Conservation (phyloP, 2,888 invertebrate species). For the Acleris holmiana region DNA sequence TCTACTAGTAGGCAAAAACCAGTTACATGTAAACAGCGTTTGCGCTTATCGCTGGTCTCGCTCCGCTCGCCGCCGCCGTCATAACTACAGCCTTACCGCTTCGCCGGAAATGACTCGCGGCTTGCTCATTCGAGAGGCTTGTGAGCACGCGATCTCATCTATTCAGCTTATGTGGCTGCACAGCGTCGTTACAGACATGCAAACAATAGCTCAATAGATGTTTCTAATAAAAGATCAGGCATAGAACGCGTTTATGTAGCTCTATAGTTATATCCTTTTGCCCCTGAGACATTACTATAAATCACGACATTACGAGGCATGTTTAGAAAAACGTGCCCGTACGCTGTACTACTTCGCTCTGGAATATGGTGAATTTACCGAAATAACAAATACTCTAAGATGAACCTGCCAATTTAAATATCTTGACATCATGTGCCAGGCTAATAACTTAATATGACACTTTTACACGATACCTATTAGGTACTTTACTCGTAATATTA, state of each 20-base stretch:
- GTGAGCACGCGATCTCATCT: slow-evolving; percentile 62
- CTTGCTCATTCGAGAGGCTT: slow-evolving; percentile 64
- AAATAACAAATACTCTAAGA: too few species aligned
- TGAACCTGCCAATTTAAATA: too few species aligned
- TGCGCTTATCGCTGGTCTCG: neutral
- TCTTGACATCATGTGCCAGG: too few species aligned
- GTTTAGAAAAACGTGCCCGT: too few species aligned
- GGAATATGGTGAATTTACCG: too few species aligned
- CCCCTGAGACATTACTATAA: neutral
- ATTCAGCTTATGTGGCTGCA: slow-evolving; percentile 45
- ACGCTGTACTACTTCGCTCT: too few species aligned
- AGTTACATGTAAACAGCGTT: too few species aligned
- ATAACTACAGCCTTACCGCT: slow-evolving; percentile 9
- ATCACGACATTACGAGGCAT: too few species aligned
- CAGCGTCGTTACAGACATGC: slow-evolving; percentile 30
- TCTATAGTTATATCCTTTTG: slow-evolving; percentile 4
- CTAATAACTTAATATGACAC: too few species aligned
- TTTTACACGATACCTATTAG: too few species aligned
- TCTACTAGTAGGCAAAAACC: too few species aligned
- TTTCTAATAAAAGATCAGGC: slow-evolving; percentile 14
- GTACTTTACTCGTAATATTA: too few species aligned
- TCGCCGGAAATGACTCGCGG: slow-evolving; percentile 77
- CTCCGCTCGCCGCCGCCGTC: neutral
- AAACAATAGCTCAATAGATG: slow-evolving; percentile 32
- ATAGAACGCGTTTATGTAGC: slow-evolving; percentile 13